Conservation (phyloP, 2,888 invertebrate species). For the Globia sparganii region DNA sequence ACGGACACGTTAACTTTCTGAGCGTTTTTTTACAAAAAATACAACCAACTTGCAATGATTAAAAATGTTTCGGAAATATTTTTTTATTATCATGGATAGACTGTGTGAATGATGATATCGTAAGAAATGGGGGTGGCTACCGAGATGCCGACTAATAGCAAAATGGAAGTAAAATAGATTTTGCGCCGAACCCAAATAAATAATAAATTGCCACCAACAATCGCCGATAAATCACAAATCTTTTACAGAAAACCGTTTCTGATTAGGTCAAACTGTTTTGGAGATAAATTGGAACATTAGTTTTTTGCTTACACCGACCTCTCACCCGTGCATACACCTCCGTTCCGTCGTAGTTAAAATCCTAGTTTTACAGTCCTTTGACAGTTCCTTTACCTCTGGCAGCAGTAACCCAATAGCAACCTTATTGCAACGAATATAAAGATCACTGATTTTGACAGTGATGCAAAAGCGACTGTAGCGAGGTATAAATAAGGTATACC, state of each 20-base stretch:
- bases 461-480: not conserved
- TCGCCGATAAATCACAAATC: no score
- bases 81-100: not conserved
- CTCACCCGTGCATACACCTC: not conserved
- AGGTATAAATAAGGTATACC: not conserved
- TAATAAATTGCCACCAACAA: no score
- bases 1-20: not conserved
- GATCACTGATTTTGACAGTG: not conserved
- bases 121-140: no score
- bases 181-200: no score
- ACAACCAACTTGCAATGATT: not conserved
- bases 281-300: no score
- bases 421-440: not conserved
- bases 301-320: no score
- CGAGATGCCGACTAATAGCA: no score
- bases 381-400: not conserved
- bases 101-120: no score
- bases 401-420: not conserved
- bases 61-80: no score
- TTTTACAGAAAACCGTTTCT: no score
- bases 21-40: not conserved
- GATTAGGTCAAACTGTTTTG: no score
- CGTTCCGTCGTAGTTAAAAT: not conserved
- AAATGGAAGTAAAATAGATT: no score
- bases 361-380: not conserved